phyloP scores from a whole-genome alignment of 2,888 invertebrate species.

The Cataglyphis cursor region DNA sequence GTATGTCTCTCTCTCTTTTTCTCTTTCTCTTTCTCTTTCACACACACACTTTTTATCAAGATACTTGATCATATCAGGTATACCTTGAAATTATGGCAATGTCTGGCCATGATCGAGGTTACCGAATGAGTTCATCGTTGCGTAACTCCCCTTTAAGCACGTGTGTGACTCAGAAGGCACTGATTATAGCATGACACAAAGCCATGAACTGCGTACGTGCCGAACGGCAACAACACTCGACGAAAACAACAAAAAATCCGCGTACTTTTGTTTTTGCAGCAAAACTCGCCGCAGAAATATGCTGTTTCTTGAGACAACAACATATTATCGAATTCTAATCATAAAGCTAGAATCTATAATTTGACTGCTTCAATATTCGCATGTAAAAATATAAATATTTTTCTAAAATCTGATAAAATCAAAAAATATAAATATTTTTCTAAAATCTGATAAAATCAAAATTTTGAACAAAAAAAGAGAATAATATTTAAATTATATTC shows the following conservation, averaged over 20 bases:
- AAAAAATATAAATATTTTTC: background rate
- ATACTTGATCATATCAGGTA: slow-evolving; percentile 19
- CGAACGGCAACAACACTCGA: slow-evolving; percentile 33
- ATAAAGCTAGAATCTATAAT: background rate
- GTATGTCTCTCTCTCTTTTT: background rate
- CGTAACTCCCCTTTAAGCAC: slow-evolving; percentile 52
- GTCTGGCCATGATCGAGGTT: slow-evolving; percentile 51
- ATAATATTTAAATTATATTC: background rate
- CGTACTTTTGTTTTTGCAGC: slow-evolving; percentile 21
- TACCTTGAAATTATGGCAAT: slow-evolving; percentile 37
- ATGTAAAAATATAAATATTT: background rate
- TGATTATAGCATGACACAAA: slow-evolving; percentile 46
- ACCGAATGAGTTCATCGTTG: slow-evolving; percentile 56
- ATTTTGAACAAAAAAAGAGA: background rate
- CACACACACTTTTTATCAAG: background rate
- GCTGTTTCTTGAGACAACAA: background rate
- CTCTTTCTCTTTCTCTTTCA: background rate
- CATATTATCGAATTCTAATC: background rate
- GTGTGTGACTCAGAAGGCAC: slow-evolving; percentile 48
- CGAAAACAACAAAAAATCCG: background rate
- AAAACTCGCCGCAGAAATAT: slow-evolving; percentile 15
- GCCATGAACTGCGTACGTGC: slow-evolving; percentile 47
- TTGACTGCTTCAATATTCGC: background rate
- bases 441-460: background rate
- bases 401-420: background rate